These are phyloP conservation scores for Neoascia interrupta DNA, from an alignment of 2,888 invertebrate species.

Conservation along the genomic window DNA sequence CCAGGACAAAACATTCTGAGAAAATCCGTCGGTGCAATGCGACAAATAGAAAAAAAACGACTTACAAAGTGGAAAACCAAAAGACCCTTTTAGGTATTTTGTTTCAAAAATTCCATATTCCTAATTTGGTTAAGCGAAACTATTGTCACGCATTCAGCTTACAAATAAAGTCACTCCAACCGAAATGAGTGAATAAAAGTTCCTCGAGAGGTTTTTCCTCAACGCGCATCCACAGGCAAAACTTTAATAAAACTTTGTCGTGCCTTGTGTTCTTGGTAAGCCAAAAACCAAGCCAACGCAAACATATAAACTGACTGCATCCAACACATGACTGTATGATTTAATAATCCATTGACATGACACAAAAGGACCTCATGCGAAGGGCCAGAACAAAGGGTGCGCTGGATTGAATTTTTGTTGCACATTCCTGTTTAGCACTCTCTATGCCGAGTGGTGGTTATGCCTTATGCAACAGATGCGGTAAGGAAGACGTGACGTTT, in stretches of 20 bases:
- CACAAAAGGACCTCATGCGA: neutral
- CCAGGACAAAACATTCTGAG: constrained; percentile 38
- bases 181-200: constrained; percentile 23
- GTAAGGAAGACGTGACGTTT: constrained; percentile 48
- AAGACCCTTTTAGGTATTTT: constrained; percentile 20
- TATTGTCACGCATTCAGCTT: constrained; percentile 24
- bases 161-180: constrained; percentile 34
- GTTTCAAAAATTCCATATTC: constrained; percentile 44
- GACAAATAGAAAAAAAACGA: constrained; percentile 19
- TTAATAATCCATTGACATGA: constrained; percentile 57
- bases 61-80: constrained; percentile 35
- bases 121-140: constrained; percentile 48
- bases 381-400: constrained; percentile 8
- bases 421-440: constrained; percentile 11
- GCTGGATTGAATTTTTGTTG: constrained; percentile 31
- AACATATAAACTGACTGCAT: constrained; percentile 28
- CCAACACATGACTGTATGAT: constrained; percentile 55
- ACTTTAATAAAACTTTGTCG: constrained; percentile 54
- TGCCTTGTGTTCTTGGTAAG: constrained; percentile 19
- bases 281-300: no score
- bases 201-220: constrained; percentile 23
- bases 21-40: constrained; percentile 16
- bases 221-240: constrained; percentile 54
- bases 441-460: neutral
- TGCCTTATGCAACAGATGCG: neutral